Conservation (phyloP, 2,797 vertebrate genomes). For the Hydrophis major region DNA sequence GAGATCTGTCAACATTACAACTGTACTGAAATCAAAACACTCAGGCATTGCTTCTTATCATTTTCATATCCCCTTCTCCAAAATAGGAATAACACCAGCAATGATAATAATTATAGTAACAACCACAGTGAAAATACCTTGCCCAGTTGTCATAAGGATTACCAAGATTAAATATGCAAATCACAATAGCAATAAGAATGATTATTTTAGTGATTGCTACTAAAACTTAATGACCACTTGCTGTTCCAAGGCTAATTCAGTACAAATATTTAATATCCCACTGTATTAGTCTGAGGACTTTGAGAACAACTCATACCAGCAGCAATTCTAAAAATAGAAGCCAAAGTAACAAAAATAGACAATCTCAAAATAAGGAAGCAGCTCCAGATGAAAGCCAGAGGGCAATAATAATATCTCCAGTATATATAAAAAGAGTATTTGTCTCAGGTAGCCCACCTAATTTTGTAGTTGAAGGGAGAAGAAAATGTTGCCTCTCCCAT, state of each 20-base stretch:
- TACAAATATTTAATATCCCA: constrained; percentile 17
- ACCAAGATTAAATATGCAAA: constrained; percentile 11
- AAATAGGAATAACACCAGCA: not conserved
- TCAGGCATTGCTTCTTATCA: not conserved
- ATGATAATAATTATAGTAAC: not conserved
- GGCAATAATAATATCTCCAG: not conserved
- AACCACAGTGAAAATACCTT: not conserved
- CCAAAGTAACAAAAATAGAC: not conserved
- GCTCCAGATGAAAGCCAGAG: not conserved
- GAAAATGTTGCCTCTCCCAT: not conserved
- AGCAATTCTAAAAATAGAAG: not conserved
- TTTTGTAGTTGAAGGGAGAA: not conserved
- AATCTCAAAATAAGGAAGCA: not conserved
- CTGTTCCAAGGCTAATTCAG: constrained; percentile 6
- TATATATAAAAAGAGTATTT: not conserved
- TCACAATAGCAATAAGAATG: constrained; percentile 8
- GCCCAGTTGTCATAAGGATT: not conserved
- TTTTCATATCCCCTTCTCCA: not conserved
- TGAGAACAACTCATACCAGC: not conserved
- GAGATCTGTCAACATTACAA: not conserved
- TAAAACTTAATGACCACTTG: constrained; percentile 6
- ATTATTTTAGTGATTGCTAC: constrained; percentile 1
- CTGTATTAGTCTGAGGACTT: constrained; percentile 13
- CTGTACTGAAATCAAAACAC: not conserved
- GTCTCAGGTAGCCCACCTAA: not conserved